Evolutionary conservation across 1,140 invertebrate genomes (phyloP).

Genomic region (Mamestra configurata): DNA sequence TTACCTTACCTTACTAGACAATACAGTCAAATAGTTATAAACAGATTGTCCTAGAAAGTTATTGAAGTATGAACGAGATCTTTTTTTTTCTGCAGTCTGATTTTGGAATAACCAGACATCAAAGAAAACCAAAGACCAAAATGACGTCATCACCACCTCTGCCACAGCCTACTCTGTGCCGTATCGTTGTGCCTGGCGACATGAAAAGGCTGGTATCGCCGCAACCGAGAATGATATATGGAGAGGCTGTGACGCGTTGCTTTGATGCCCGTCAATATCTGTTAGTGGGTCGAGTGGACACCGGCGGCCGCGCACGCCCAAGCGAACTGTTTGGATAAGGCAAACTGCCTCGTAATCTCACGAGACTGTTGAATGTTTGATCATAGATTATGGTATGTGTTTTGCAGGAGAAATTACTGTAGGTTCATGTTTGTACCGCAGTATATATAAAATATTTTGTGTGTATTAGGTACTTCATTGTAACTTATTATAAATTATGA

Average conservation of each 20-base stretch:
- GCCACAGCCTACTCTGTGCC: conserved; percentile 50
- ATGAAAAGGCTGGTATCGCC: conserved; percentile 73
- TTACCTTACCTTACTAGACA: too few species aligned
- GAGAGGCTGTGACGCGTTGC: conserved; percentile 75
- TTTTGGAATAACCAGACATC: too few species aligned
- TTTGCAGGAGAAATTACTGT: too few species aligned
- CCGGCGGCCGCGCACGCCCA: conserved; percentile 11
- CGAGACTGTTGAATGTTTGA: neutral
- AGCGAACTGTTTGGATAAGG: conserved; percentile 41
- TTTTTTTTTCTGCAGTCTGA: too few species aligned
- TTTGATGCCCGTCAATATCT: conserved; percentile 70
- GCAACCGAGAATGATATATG: conserved; percentile 76
- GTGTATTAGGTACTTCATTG: too few species aligned
- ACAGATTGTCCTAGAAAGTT: too few species aligned
- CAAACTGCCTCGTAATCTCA: neutral
- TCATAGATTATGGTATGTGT: neutral
- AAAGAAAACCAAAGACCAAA: too few species aligned
- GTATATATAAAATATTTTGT: too few species aligned
- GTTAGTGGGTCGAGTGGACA: conserved; percentile 72
- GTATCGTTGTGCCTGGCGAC: conserved; percentile 65
- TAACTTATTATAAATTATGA: too few species aligned
- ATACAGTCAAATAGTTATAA: too few species aligned
- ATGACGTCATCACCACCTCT: conserved; percentile 22
- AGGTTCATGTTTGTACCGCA: too few species aligned
- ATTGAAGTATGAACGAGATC: too few species aligned